Evolutionary conservation across 2,113 vertebrate genomes (phyloP).

Genomic region (Phyllostomus hastatus): DNA sequence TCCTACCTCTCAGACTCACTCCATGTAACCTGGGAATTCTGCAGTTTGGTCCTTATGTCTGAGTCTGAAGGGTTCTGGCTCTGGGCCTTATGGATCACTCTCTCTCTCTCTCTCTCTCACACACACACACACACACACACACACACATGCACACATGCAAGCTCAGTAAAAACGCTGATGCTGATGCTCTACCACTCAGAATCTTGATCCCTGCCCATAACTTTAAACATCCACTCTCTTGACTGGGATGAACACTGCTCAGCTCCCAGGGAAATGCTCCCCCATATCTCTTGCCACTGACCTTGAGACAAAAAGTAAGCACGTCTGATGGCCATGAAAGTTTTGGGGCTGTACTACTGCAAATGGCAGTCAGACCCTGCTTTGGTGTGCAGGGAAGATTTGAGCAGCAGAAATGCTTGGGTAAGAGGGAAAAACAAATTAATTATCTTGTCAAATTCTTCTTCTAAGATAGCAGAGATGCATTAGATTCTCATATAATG

Average conservation of each 20-base stretch:
- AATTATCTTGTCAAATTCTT: neutral
- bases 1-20: neutral
- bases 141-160: neutral
- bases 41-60: too few species aligned
- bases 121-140: neutral
- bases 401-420: neutral
- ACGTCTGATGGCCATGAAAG: accelerated
- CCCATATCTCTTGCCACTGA: neutral
- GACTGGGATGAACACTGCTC: neutral
- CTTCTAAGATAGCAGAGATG: neutral
- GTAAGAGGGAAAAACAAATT: neutral
- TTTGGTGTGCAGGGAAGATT: neutral
- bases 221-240: accelerated
- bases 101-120: too few species aligned
- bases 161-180: neutral
- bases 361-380: neutral
- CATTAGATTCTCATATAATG: neutral
- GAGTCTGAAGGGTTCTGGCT: neutral
- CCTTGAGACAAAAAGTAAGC: neutral
- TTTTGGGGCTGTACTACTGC: neutral
- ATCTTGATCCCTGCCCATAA: neutral
- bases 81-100: too few species aligned
- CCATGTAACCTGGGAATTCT: neutral
- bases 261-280: neutral
- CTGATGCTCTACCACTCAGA: neutral